These are phyloP conservation scores for Lypha dubia DNA, from an alignment of 2,888 invertebrate genomes.

Conservation along the genomic window DNA sequence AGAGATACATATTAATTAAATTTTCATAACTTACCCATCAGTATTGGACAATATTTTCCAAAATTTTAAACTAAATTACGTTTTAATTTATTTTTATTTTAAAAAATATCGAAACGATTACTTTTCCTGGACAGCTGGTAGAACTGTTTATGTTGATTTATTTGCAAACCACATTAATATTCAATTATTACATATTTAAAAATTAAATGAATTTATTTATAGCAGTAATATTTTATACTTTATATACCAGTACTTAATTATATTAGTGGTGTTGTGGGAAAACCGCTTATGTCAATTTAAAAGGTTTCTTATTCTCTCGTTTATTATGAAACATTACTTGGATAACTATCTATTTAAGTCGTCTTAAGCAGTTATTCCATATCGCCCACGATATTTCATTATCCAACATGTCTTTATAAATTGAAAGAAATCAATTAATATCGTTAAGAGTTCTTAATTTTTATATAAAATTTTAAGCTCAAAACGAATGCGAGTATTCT, in stretches of 20 bases:
- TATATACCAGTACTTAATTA: conserved; percentile 32
- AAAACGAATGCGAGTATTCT: conserved; percentile 34
- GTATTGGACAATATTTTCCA: conserved; percentile 34
- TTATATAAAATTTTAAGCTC: background rate
- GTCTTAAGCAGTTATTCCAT: no score
- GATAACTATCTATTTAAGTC: no score
- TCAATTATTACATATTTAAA: background rate
- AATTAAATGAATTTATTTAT: background rate
- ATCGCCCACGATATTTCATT: no score
- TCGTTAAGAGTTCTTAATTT: background rate
- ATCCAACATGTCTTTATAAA: conserved; percentile 9
- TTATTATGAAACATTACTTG: no score
- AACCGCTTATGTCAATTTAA: no score
- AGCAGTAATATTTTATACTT: background rate
- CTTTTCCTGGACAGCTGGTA: background rate
- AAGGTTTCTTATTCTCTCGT: no score
- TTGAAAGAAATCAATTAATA: background rate
- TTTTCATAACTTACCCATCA: background rate
- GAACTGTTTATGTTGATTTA: background rate
- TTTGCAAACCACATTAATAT: background rate
- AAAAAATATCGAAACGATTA: no score
- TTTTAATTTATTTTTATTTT: background rate
- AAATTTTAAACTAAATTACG: background rate
- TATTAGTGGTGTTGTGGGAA: background rate
- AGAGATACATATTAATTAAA: background rate